phyloP scores from a whole-genome alignment of 2,888 invertebrate genomes.

The Pteria penguin region DNA sequence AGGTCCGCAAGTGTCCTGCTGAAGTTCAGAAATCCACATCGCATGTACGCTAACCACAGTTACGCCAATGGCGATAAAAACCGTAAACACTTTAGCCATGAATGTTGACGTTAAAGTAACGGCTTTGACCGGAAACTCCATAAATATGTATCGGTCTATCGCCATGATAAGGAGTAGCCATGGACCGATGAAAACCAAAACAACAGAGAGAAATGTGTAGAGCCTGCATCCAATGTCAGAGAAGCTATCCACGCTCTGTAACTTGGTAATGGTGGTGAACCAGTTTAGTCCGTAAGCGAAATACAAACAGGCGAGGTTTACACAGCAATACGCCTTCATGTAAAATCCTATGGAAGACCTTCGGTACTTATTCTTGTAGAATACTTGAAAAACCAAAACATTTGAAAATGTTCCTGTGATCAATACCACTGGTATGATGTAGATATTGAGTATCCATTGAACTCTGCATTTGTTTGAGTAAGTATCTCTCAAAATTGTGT shows the following conservation, averaged over 20 bases:
- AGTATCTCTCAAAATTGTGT: too few relatives aligned
- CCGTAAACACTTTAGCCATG: background rate
- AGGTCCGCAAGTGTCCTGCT: background rate
- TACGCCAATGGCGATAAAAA: background rate
- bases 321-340: background rate
- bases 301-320: background rate
- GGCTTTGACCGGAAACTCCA: background rate
- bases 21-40: background rate
- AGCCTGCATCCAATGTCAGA: background rate
- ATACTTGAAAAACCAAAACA: background rate
- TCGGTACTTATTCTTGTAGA: background rate
- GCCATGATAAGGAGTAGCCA: background rate
- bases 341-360: background rate
- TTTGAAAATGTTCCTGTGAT: background rate
- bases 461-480: too few relatives aligned
- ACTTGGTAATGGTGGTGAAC: background rate
- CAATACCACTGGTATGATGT: background rate
- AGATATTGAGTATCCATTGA: too few relatives aligned
- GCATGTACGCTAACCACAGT: background rate
- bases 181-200: background rate
- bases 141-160: background rate
- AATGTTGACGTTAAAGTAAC: background rate
- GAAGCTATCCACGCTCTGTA: background rate
- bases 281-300: background rate
- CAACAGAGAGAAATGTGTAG: background rate